A percentile compares a stretch with the other conserved stretches of the same genome.
phyloP scores from a whole-genome alignment of 2,888 invertebrate species.

The Aproaerema taeniolella region DNA sequence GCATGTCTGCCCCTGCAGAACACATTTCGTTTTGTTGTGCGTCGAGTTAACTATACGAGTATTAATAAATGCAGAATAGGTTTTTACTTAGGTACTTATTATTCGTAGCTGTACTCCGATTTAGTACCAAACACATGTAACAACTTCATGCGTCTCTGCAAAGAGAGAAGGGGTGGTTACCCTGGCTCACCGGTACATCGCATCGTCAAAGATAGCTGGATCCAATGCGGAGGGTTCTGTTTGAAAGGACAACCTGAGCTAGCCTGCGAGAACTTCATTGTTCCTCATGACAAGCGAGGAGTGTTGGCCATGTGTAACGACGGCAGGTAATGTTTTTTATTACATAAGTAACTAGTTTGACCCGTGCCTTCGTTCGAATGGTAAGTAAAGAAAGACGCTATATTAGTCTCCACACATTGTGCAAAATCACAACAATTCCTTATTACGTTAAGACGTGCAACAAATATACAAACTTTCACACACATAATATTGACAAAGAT shows the following conservation, averaged over 20 bases:
- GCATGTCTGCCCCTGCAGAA: background rate
- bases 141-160: constrained; percentile 58
- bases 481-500: too few relatives aligned
- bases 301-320: constrained; percentile 79
- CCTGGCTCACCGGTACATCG: constrained; percentile 67
- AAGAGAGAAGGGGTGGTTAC: constrained; percentile 38
- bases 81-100: background rate
- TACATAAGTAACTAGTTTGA: too few relatives aligned
- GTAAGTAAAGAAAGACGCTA: too few relatives aligned
- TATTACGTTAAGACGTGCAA: too few relatives aligned
- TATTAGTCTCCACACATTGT: too few relatives aligned
- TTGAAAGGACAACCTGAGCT: constrained; percentile 32
- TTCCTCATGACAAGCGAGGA: constrained; percentile 76
- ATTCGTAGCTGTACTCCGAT: constrained; percentile 58
- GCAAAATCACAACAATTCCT: too few relatives aligned
- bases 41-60: background rate
- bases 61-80: background rate
- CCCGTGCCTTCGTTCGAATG: too few relatives aligned
- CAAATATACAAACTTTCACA: too few relatives aligned
- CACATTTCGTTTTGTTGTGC: too few relatives aligned
- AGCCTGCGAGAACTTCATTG: constrained; percentile 77
- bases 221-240: constrained; percentile 72
- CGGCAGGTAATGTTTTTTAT: constrained; percentile 52
- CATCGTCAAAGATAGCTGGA: constrained; percentile 77
- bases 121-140: constrained; percentile 59